Evolutionary conservation across 1,140 invertebrate species (phyloP).

Genomic region (Dolichoris vasculosae): DNA sequence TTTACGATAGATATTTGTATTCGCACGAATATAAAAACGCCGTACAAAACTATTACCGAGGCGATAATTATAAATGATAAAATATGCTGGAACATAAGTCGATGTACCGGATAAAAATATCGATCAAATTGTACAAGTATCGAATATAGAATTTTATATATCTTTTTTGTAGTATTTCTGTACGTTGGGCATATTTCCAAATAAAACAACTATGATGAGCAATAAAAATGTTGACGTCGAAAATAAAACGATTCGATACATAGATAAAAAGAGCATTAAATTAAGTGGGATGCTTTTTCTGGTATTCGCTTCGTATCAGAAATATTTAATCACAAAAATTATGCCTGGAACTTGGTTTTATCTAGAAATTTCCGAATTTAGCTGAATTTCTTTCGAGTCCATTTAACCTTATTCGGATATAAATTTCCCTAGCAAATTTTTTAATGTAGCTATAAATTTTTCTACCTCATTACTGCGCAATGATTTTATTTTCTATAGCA

Average conservation of each 20-base stretch:
- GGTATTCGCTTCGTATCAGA: neutral
- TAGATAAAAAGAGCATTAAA: neutral
- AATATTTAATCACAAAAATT: neutral
- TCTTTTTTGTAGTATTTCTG: neutral
- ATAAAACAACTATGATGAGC: neutral
- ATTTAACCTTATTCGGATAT: neutral
- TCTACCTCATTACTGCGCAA: neutral
- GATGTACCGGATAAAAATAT: no score
- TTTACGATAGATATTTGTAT: no score
- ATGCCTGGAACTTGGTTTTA: neutral
- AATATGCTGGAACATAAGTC: no score
- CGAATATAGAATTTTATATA: neutral
- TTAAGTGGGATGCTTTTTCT: neutral
- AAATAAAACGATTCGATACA: neutral
- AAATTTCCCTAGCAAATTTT: neutral
- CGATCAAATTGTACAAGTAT: neutral
- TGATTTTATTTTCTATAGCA: neutral
- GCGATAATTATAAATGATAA: no score
- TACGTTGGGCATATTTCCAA: neutral
- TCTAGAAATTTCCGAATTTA: neutral
- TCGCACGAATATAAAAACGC: no score
- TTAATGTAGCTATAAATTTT: neutral
- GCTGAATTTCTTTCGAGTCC: neutral
- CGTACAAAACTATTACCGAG: no score
- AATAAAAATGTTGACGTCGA: neutral